Base-by-base conservation (phyloP, 2,797 vertebrate species). In the Caiman crocodilus region DNA sequence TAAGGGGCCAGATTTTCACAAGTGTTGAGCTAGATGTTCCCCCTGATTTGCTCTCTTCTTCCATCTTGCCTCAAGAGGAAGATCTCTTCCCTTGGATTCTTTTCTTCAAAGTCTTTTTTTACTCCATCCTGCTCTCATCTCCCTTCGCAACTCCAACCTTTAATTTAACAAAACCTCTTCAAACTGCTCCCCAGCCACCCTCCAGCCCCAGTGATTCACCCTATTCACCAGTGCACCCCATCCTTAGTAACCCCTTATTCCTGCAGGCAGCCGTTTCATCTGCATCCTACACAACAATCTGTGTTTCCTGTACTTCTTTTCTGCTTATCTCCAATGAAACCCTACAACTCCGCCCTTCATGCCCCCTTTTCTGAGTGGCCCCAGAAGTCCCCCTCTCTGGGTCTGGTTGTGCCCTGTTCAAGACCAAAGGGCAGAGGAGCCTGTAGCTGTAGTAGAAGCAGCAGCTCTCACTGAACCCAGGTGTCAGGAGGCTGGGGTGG, bases 1-100 rank as follows among this genome's bases (percentile, higher is more conserved):
- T 3, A 65, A 78, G 85, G 55, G 74, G 71, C 17, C 59, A 81
- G 0, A 0, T 1, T 88, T 79, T 60, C 25, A 21, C 0, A 2
- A 60, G 55, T 1, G 2, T 1, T 1, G 75, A 60, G 28, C 69
- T 56, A 55, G n/a, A 26, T 21, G 14, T n/a, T 86, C 20, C 81
- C 56, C 16, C 16, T 64, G 71, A 65, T 78, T 83, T 23, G 5
- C 25, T 63, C 60, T 61, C 61, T 26, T 50, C 28, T 64, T 17
- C 63, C 63, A n/a, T 28, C 28, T 28, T 28, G 28, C 28, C 63
- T 15, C 25, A 64, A 10, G 42, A 50, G 42, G 42, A 50, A 50
- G 42, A 50, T 50, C 42, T 50, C 42, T 50, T 50, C 42, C 42
- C 28, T 63, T 64, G 9, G 63, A 28, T 64, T 8, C 7, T 64